A percentile compares a stretch with the other conserved stretches of the same genome.
These are phyloP conservation scores for Byasa hedistus DNA, from an alignment of 2,888 invertebrate species.

Conservation along the genomic window DNA sequence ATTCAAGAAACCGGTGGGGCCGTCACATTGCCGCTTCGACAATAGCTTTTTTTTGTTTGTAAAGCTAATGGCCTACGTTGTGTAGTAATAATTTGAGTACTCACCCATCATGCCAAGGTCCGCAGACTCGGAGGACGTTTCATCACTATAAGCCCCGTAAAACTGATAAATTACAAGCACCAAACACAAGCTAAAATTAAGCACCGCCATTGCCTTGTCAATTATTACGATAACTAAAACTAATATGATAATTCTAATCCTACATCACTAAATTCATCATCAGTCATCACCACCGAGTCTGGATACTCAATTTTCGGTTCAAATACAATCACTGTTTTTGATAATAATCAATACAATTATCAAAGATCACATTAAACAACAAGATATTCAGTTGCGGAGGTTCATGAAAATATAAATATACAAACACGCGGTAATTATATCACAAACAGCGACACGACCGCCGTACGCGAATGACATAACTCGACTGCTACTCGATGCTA, in stretches of 20 bases:
- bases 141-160: slow-evolving; percentile 58
- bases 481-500: slow-evolving; percentile 40
- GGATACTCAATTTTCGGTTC: not conserved
- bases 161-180: slow-evolving; percentile 67
- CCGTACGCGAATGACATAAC: slow-evolving; percentile 40
- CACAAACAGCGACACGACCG: slow-evolving; percentile 37
- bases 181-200: slow-evolving; percentile 69
- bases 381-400: slow-evolving; percentile 19
- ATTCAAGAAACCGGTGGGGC: slow-evolving; percentile 17
- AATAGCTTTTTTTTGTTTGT: slow-evolving; percentile 19
- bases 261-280: slow-evolving; percentile 42
- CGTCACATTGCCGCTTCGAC: slow-evolving; percentile 11
- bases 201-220: slow-evolving; percentile 63
- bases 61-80: slow-evolving; percentile 13
- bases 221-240: slow-evolving; percentile 57
- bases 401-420: slow-evolving; percentile 43
- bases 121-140: slow-evolving; percentile 63
- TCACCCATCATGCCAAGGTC: slow-evolving; percentile 66
- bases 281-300: slow-evolving; percentile 54
- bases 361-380: slow-evolving; percentile 11
- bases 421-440: slow-evolving; percentile 54
- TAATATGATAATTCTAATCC: slow-evolving; percentile 45
- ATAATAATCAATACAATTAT: not conserved
- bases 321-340: not conserved
- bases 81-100: slow-evolving; percentile 28